These are phyloP conservation scores for Corythaeola cristata DNA, from an alignment of 2,113 vertebrate genomes.

Conservation along the genomic window DNA sequence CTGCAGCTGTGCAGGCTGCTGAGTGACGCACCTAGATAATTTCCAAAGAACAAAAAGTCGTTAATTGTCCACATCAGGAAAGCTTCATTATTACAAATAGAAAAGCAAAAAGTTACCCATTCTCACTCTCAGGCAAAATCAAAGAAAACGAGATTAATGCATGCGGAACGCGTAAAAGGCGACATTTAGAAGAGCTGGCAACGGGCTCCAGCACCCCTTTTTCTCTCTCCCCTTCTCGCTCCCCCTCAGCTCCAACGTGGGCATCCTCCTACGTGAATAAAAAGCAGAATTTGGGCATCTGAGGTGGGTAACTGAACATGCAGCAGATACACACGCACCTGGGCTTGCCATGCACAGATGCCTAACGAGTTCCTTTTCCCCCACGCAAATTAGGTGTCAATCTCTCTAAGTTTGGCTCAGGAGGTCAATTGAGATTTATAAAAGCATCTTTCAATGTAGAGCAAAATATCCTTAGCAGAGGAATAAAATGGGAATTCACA, in stretches of 20 bases:
- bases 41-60: neutral
- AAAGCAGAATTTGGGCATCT: neutral
- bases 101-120: neutral
- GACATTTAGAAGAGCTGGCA: neutral
- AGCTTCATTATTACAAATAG: neutral
- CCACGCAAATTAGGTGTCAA: neutral
- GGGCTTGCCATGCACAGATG: fast-evolving
- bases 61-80: neutral
- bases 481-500: neutral
- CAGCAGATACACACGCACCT: neutral
- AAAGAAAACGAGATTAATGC: neutral
- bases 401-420: neutral
- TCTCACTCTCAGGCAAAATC: neutral
- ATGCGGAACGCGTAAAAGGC: neutral
- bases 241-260: neutral
- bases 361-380: fast-evolving
- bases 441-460: neutral
- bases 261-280: neutral
- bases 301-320: neutral
- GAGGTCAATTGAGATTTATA: neutral
- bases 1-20: neutral
- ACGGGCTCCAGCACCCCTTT: neutral
- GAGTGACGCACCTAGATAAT: neutral
- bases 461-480: neutral
- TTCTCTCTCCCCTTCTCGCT: neutral